Conservation (phyloP, 1,140 invertebrate genomes). For the Polyergus mexicanus region DNA sequence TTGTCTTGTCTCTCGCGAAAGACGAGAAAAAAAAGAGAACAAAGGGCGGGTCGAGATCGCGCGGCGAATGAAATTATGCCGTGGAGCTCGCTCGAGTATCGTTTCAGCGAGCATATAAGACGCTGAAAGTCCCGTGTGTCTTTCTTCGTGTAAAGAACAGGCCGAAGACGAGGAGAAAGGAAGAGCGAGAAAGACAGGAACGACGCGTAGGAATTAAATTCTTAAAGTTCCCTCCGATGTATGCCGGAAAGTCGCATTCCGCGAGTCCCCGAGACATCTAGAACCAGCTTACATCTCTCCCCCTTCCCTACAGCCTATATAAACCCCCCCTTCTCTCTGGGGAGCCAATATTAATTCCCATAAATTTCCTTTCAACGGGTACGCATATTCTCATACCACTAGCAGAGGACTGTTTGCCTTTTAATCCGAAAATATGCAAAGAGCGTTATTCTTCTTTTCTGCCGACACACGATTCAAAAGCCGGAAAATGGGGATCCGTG, state of each 20-base stretch:
- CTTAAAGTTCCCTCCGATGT: conserved; percentile 86
- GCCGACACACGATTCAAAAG: conserved; percentile 44
- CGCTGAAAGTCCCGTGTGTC: conserved; percentile 40
- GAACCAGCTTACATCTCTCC: conserved; percentile 46
- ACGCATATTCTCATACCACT: conserved; percentile 73
- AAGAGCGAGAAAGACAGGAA: conserved; percentile 35
- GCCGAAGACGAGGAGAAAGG: neutral
- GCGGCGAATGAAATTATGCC: conserved; percentile 58
- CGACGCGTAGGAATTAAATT: conserved; percentile 85
- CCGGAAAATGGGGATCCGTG: conserved; percentile 35
- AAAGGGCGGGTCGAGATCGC: conserved; percentile 47
- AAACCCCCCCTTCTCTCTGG: conserved; percentile 65
- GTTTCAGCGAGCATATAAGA: conserved; percentile 68
- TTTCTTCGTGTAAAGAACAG: conserved; percentile 63
- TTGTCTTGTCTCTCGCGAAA: conserved; percentile 18
- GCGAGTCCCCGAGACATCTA: conserved; percentile 80
- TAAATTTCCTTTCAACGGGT: conserved; percentile 86
- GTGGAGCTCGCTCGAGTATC: conserved; percentile 58
- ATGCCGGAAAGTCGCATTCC: conserved; percentile 86
- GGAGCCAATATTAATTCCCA: conserved; percentile 87
- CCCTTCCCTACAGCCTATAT: neutral
- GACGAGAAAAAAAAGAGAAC: conserved; percentile 27
- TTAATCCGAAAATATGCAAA: conserved; percentile 85
- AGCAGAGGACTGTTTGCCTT: conserved; percentile 82
- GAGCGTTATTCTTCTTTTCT: conserved; percentile 83